Conservation (phyloP, 2,113 vertebrate genomes). For the Malurus alboscapulatus region DNA sequence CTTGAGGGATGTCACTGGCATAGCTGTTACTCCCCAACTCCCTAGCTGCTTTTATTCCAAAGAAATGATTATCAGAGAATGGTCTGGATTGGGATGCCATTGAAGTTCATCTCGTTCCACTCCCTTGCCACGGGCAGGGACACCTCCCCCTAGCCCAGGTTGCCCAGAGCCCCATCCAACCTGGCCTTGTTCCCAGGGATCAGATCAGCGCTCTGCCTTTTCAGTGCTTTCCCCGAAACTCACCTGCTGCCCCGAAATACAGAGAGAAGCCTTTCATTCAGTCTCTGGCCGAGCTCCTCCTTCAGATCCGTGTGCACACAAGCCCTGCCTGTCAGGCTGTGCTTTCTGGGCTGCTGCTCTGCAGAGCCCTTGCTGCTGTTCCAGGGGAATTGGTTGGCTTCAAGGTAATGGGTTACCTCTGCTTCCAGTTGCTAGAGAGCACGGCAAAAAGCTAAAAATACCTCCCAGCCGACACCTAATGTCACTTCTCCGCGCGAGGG, state of each 20-base stretch:
- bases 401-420: neutral
- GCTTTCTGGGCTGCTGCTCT: conserved; percentile 12
- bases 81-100: neutral
- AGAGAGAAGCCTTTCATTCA: neutral
- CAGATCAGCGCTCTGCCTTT: fast-evolving
- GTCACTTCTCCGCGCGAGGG: neutral
- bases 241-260: neutral
- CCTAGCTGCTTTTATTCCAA: neutral
- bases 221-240: neutral
- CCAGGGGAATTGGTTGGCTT: neutral
- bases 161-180: neutral
- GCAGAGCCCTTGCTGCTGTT: neutral
- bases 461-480: neutral
- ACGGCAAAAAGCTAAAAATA: neutral
- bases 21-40: neutral
- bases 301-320: neutral
- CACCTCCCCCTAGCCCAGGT: neutral
- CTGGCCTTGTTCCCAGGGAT: neutral
- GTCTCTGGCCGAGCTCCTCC: neutral
- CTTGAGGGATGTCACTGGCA: neutral
- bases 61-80: neutral
- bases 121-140: neutral
- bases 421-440: neutral
- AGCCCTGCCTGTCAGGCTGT: neutral
- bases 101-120: fast-evolving